phyloP scores from a whole-genome alignment of 2,797 vertebrate species.

The Parauchenoglanis punctatus region DNA sequence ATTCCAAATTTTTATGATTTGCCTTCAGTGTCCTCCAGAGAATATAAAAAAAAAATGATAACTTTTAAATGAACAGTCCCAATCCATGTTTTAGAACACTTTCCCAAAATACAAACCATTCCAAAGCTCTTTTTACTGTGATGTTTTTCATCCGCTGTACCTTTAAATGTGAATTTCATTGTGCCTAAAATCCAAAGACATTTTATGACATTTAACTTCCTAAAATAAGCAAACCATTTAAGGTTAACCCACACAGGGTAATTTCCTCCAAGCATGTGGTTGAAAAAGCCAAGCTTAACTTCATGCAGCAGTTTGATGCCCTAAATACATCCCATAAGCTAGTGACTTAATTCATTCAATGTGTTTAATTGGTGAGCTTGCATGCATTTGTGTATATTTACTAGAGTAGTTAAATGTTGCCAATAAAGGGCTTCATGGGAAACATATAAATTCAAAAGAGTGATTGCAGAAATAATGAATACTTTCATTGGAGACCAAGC shows the following conservation, averaged over 20 bases:
- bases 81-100: conserved; percentile 27
- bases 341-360: conserved; percentile 76
- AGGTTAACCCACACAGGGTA: conserved; percentile 12
- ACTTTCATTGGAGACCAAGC: conserved; percentile 65
- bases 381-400: conserved; percentile 74
- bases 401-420: conserved; percentile 71
- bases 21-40: background rate
- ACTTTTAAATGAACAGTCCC: background rate
- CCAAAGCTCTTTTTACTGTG: conserved; percentile 46
- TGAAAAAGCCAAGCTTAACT: conserved; percentile 61
- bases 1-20: no score
- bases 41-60: background rate
- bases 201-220: conserved; percentile 45
- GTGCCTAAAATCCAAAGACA: conserved; percentile 45
- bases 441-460: conserved; percentile 65
- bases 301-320: conserved; percentile 68
- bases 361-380: conserved; percentile 71
- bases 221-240: conserved; percentile 46
- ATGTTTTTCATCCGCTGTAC: conserved; percentile 50
- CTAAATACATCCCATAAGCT: conserved; percentile 68
- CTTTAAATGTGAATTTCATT: conserved; percentile 43
- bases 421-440: conserved; percentile 73
- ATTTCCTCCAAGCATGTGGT: conserved; percentile 6
- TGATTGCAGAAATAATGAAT: conserved; percentile 71
- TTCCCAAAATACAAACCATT: conserved; percentile 22